phyloP scores from a whole-genome alignment of 2,888 invertebrate species.

The Caenorhabditis plicata region DNA sequence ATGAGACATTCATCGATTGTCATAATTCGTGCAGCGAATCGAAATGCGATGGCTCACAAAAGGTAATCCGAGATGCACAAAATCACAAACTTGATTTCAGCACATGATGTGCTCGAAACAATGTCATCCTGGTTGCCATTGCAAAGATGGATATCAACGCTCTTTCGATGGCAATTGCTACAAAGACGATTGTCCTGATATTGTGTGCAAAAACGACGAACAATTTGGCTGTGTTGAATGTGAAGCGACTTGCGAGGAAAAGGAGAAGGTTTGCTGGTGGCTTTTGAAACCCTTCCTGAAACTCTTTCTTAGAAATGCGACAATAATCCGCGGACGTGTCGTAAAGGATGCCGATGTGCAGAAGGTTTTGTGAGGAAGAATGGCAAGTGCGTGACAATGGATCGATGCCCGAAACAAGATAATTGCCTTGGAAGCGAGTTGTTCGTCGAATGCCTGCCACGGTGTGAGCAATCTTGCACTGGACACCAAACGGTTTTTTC shows the following conservation, averaged over 20 bases:
- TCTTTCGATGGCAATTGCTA: slow-evolving; percentile 23
- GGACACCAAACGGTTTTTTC: slow-evolving; percentile 8
- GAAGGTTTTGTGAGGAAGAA: slow-evolving; percentile 16
- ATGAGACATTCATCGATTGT: slow-evolving; percentile 11
- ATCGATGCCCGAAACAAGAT: slow-evolving; percentile 11
- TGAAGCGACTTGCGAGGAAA: slow-evolving; percentile 15
- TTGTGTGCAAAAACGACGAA: slow-evolving; percentile 14
- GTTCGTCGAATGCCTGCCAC: slow-evolving; percentile 20
- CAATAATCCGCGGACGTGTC: slow-evolving; percentile 4
- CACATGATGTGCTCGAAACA: slow-evolving; percentile 16
- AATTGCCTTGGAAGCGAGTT: slow-evolving; percentile 14
- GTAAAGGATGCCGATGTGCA: slow-evolving; percentile 10
- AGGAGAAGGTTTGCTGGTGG: too few species aligned
- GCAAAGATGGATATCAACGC: slow-evolving; percentile 6
- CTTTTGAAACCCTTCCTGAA: too few species aligned
- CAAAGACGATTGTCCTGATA: slow-evolving; percentile 15
- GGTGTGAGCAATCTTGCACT: slow-evolving; percentile 8
- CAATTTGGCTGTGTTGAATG: slow-evolving; percentile 16
- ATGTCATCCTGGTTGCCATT: slow-evolving; percentile 13
- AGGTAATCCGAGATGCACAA: background rate
- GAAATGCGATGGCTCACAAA: slow-evolving; percentile 7
- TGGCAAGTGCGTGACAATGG: slow-evolving; percentile 18
- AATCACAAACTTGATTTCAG: background rate
- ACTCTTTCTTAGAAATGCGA: slow-evolving; percentile 12
- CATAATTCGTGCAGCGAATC: slow-evolving; percentile 12